Evolutionary conservation across 2,888 invertebrate species (phyloP).

Genomic region (Caenorhabditis wallacei): DNA sequence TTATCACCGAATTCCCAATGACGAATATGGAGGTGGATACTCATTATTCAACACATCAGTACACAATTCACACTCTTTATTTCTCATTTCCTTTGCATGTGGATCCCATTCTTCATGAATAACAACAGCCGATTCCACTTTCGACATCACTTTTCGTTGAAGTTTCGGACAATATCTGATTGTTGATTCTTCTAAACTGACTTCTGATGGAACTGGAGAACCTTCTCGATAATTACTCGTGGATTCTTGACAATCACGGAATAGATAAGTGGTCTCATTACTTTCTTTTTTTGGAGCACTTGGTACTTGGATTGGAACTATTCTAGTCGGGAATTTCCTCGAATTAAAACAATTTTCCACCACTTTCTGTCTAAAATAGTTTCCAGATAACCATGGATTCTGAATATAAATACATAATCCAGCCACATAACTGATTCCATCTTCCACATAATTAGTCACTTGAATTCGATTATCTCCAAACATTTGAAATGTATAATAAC

Average conservation of each 20-base stretch:
- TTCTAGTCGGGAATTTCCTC: background rate
- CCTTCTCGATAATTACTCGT: background rate
- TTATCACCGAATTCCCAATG: background rate
- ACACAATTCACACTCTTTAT: background rate
- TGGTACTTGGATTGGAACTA: background rate
- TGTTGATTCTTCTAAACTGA: background rate
- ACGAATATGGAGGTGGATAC: slow-evolving; percentile 16
- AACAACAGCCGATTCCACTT: background rate
- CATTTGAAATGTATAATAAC: slow-evolving; percentile 22
- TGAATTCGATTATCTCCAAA: slow-evolving; percentile 16
- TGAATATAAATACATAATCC: slow-evolving; percentile 26
- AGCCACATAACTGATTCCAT: slow-evolving; percentile 21
- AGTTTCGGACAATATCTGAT: background rate
- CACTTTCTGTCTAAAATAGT: background rate
- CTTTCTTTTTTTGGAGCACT: background rate
- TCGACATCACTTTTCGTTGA: background rate
- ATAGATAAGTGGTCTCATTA: background rate
- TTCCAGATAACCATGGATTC: background rate
- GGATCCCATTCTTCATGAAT: slow-evolving; percentile 28
- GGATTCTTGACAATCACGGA: background rate
- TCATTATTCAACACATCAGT: slow-evolving; percentile 12
- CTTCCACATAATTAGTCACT: slow-evolving; percentile 30
- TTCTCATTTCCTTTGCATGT: background rate
- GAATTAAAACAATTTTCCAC: background rate
- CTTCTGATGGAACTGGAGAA: background rate